These are phyloP conservation scores for Willisornis vidua DNA, from an alignment of 2,113 vertebrate species.

Conservation along the genomic window DNA sequence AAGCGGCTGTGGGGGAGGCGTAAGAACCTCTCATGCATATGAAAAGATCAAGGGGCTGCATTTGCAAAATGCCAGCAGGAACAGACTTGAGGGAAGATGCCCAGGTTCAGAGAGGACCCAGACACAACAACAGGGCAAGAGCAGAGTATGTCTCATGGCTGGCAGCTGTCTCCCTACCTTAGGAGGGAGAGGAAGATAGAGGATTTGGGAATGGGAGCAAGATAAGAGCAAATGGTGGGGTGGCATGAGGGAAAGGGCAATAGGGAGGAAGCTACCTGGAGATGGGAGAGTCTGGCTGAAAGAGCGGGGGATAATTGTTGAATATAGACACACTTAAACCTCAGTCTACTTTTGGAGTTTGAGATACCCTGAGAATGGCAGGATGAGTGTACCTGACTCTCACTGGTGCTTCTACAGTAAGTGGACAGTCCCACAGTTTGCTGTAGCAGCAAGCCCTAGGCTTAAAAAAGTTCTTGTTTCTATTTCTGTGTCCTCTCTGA, in stretches of 20 bases:
- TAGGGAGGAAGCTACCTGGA: neutral
- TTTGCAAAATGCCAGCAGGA: constrained; percentile 21
- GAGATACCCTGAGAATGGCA: neutral
- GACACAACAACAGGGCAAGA: neutral
- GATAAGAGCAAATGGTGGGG: neutral
- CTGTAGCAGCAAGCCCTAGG: neutral
- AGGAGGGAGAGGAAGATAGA: neutral
- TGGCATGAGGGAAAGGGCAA: neutral
- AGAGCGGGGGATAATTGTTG: neutral
- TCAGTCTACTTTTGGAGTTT: neutral
- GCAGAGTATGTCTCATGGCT: neutral
- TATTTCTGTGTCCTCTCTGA: neutral
- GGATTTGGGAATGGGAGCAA: neutral
- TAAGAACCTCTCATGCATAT: constrained; percentile 32
- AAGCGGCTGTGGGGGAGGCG: neutral
- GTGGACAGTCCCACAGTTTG: neutral
- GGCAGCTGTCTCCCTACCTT: constrained; percentile 28
- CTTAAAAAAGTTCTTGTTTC: neutral
- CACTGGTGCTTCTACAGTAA: neutral
- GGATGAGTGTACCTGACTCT: neutral
- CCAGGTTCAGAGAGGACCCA: neutral
- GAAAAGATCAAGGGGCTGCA: constrained; percentile 66
- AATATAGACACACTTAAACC: neutral
- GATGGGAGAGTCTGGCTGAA: neutral
- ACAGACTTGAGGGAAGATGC: neutral